phyloP scores from a whole-genome alignment of 53 echinoderm and acorn worm genomes.

The Echinometra lucunter region DNA sequence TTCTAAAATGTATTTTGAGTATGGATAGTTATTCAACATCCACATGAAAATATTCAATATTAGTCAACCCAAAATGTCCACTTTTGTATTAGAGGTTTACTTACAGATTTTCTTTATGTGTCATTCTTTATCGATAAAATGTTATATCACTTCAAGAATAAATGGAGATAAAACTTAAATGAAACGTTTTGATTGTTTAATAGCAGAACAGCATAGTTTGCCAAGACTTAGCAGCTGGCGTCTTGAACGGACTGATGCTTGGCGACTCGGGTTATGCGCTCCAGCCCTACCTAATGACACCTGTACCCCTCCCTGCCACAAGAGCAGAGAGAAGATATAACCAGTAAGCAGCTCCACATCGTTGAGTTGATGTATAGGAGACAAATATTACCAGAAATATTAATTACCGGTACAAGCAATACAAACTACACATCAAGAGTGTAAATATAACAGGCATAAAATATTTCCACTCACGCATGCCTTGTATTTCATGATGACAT shows the following conservation, averaged over 20 bases:
- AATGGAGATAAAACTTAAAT: neutral
- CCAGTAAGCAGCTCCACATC: constrained; percentile 37
- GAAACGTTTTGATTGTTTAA: neutral
- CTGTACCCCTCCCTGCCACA: constrained; percentile 53
- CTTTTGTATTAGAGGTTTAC: neutral
- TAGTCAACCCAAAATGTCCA: neutral
- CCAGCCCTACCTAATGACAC: constrained; percentile 72
- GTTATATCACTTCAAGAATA: neutral
- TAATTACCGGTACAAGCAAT: neutral
- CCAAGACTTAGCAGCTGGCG: neutral
- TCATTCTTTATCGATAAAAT: neutral
- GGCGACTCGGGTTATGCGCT: constrained; percentile 66
- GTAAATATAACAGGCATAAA: neutral
- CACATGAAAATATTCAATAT: neutral
- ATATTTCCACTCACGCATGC: neutral
- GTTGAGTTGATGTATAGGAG: neutral
- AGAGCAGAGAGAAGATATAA: constrained; percentile 68
- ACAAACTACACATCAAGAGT: neutral
- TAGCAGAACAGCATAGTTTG: constrained; percentile 33
- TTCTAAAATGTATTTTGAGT: neutral
- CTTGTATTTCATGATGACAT: neutral
- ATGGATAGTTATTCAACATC: neutral
- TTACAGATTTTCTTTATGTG: neutral
- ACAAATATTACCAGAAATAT: neutral
- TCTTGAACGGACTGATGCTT: constrained; percentile 54